A percentile compares a stretch with the other conserved stretches of the same genome.
phyloP scores from a whole-genome alignment of 2,797 vertebrate genomes.

The Rallus crepitans region DNA sequence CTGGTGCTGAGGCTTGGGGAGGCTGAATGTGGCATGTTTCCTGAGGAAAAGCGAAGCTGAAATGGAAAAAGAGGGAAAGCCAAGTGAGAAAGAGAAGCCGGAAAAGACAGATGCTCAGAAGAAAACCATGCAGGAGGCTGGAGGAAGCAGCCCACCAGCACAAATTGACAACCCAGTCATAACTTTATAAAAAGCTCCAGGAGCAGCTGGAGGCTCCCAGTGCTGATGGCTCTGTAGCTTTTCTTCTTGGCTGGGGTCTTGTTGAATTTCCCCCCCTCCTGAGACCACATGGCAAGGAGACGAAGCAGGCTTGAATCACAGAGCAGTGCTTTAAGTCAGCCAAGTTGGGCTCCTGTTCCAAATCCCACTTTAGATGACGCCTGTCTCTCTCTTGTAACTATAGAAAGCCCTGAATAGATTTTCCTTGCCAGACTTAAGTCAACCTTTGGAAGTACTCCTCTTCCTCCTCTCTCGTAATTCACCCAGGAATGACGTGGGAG shows the following conservation, averaged over 20 bases:
- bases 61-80: background rate
- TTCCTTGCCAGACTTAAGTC: background rate
- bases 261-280: background rate
- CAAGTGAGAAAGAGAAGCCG: constrained; percentile 11
- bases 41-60: background rate
- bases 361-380: background rate
- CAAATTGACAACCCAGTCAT: background rate
- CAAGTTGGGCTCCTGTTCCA: background rate
- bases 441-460: background rate
- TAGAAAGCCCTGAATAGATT: background rate
- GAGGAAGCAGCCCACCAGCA: constrained; percentile 12
- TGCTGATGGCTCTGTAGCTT: background rate
- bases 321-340: background rate
- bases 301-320: background rate
- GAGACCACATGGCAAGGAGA: background rate
- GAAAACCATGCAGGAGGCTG: background rate
- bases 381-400: constrained; percentile 5
- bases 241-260: background rate
- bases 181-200: constrained; percentile 10
- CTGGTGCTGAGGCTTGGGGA: background rate
- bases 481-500: accelerated
- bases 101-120: background rate
- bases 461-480: background rate
- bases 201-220: constrained; percentile 17
- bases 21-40: background rate